phyloP scores from a whole-genome alignment of 2,797 vertebrate species.

The Diplodus sargus region DNA sequence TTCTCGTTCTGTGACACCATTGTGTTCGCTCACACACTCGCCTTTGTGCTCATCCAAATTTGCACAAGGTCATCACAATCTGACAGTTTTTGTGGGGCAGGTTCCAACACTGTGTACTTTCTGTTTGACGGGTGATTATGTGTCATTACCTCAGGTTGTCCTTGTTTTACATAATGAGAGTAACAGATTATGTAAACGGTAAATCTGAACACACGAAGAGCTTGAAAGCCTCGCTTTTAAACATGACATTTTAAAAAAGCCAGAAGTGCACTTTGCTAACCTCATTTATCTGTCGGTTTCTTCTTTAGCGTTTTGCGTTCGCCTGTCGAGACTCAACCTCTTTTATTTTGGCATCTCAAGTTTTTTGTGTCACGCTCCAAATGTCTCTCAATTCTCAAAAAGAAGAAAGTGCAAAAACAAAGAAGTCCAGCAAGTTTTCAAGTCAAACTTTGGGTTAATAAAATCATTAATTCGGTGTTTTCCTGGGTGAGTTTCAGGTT shows the following conservation, averaged over 20 bases:
- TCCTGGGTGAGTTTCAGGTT: constrained; percentile 31
- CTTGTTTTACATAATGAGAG: neutral
- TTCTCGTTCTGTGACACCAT: neutral
- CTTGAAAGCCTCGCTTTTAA: no score
- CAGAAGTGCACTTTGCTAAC: neutral
- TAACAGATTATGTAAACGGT: neutral
- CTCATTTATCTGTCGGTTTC: neutral
- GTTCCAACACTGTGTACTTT: constrained; percentile 2
- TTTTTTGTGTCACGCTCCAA: neutral
- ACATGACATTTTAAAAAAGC: no score
- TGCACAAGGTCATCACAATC: neutral
- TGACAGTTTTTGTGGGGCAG: no score
- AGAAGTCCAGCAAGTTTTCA: neutral
- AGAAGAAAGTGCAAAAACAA: no score
- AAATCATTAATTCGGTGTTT: constrained; percentile 6
- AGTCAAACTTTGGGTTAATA: neutral
- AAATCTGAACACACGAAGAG: no score
- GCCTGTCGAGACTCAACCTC: neutral
- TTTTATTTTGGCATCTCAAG: neutral
- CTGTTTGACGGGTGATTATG: neutral
- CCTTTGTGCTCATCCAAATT: neutral
- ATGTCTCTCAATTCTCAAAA: neutral
- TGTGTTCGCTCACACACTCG: neutral
- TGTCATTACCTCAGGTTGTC: neutral
- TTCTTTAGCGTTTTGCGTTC: neutral